A percentile compares a stretch with the other conserved stretches of the same genome.
These are phyloP conservation scores for Diadophis punctatus DNA, from an alignment of 2,113 vertebrate species.

Conservation along the genomic window DNA sequence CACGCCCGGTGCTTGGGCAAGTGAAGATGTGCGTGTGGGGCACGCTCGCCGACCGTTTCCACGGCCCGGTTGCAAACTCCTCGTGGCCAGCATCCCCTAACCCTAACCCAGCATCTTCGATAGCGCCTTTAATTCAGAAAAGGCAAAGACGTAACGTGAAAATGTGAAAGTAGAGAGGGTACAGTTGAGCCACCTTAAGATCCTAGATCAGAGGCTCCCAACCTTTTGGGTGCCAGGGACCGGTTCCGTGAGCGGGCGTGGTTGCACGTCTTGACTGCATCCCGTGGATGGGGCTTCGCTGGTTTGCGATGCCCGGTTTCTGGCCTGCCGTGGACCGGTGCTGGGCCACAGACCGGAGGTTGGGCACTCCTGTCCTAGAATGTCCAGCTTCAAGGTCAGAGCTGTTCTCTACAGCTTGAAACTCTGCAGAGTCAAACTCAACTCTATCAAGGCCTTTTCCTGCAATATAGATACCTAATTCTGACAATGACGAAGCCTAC, in stretches of 20 bases:
- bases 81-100: no score
- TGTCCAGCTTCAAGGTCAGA: not conserved
- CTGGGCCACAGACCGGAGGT: no score
- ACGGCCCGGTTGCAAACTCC: no score
- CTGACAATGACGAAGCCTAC: conserved; percentile 29
- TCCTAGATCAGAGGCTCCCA: not conserved
- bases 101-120: not conserved
- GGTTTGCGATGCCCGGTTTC: no score
- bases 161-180: not conserved
- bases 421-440: conserved; percentile 1
- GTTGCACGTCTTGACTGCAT: no score
- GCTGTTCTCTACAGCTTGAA: not conserved
- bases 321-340: no score
- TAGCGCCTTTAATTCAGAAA: not conserved
- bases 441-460: conserved; percentile 15
- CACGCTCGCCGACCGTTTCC: fast-evolving
- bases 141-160: not conserved
- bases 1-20: no score
- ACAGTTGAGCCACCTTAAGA: not conserved
- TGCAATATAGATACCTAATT: conserved; percentile 42
- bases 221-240: not conserved
- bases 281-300: no score
- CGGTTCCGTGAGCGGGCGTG: no score
- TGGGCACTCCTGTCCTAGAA: not conserved
- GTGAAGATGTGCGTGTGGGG: no score